Conservation (phyloP, 2,888 invertebrate genomes). For the Pterostichus madidus region DNA sequence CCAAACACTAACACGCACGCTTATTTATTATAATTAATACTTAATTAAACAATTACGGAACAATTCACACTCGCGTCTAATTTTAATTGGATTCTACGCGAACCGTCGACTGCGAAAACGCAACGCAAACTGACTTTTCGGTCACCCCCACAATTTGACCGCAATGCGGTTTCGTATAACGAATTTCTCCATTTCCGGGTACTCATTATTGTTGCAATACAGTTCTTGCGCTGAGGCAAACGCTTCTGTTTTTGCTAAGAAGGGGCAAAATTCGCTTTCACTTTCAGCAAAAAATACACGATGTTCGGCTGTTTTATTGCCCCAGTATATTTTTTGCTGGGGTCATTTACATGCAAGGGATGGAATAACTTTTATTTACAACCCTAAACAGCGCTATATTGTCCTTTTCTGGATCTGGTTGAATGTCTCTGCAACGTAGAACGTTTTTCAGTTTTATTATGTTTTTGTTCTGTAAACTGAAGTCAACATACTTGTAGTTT, state of each 20-base stretch:
- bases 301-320: conserved; percentile 40
- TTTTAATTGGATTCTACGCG: background rate
- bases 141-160: conserved; percentile 19
- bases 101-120: background rate
- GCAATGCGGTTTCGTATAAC: conserved; percentile 56
- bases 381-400: conserved; percentile 45
- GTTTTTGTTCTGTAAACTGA: conserved; percentile 7
- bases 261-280: conserved; percentile 36
- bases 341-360: conserved; percentile 61
- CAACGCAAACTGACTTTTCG: background rate
- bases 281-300: conserved; percentile 55
- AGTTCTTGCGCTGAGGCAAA: background rate
- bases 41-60: background rate
- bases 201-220: background rate
- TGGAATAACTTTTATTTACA: conserved; percentile 59
- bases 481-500: conserved; percentile 1
- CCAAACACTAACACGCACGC: background rate
- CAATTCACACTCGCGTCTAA: background rate
- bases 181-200: conserved; percentile 61
- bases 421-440: background rate
- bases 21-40: background rate
- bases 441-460: conserved; percentile 17
- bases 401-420: background rate
- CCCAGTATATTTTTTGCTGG: conserved; percentile 55
- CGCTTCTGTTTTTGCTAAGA: conserved; percentile 27